phyloP scores from a whole-genome alignment of 1,140 invertebrate species.

The Bombus picipes region DNA sequence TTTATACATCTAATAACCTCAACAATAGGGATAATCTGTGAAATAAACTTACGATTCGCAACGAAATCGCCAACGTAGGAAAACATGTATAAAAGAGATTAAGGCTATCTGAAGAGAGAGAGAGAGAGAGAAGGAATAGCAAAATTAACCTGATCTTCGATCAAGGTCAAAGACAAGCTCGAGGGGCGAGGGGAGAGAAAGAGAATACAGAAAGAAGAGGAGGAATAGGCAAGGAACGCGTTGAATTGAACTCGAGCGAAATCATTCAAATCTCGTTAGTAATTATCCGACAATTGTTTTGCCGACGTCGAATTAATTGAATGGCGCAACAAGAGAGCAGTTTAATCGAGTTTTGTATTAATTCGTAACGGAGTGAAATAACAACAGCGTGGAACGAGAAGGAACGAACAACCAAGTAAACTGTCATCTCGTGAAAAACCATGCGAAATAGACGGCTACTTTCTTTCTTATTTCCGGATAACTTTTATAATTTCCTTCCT shows the following conservation, averaged over 20 bases:
- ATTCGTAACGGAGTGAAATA: not conserved
- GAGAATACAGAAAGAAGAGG: not conserved
- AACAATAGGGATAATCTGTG: not conserved
- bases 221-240: no score
- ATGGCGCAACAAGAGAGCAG: not conserved
- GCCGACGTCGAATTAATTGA: conserved; percentile 25
- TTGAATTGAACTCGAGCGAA: conserved; percentile 7
- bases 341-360: conserved; percentile 22
- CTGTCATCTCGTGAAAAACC: not conserved
- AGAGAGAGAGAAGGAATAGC: not conserved
- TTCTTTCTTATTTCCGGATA: no score
- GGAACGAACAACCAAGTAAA: not conserved
- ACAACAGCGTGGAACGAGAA: not conserved
- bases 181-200: not conserved
- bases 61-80: not conserved
- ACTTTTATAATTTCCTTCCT: not conserved
- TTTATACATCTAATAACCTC: no score
- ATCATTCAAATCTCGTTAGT: not conserved
- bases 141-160: not conserved
- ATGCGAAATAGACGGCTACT: not conserved
- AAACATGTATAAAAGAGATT: not conserved
- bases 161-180: not conserved
- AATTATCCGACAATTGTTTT: conserved; percentile 29
- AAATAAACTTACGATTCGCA: not conserved
- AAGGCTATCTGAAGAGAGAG: not conserved